Percentiles rank a stretch among this genome's conserved stretches.
These are phyloP conservation scores for Scaptomyza polygonia DNA, from an alignment of 2,888 invertebrate species.

Conservation along the genomic window DNA sequence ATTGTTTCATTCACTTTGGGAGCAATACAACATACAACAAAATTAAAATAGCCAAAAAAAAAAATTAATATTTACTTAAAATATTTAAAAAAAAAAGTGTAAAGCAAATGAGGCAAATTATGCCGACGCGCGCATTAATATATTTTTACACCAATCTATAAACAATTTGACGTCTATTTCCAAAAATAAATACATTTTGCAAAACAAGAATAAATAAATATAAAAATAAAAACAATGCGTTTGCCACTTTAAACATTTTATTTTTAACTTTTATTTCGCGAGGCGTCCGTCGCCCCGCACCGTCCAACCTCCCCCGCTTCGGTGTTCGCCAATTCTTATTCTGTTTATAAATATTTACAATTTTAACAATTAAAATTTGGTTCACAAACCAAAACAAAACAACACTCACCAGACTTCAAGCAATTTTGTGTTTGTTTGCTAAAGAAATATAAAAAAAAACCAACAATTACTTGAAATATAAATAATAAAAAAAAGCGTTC, in stretches of 20 bases:
- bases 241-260: slow-evolving; percentile 63
- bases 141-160: slow-evolving; percentile 78
- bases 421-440: slow-evolving; percentile 50
- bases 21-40: slow-evolving; percentile 18
- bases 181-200: slow-evolving; percentile 65
- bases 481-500: slow-evolving; percentile 7
- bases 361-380: slow-evolving; percentile 47
- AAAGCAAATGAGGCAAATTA: slow-evolving; percentile 40
- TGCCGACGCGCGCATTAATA: slow-evolving; percentile 66
- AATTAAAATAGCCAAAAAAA: slow-evolving; percentile 3
- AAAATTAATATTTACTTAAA: slow-evolving; percentile 19
- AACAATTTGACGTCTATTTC: slow-evolving; percentile 74
- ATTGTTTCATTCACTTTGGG: slow-evolving; percentile 44
- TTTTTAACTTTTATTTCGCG: slow-evolving; percentile 57
- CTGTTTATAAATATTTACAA: slow-evolving; percentile 59
- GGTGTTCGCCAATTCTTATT: slow-evolving; percentile 32
- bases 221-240: slow-evolving; percentile 56
- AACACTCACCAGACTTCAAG: slow-evolving; percentile 22
- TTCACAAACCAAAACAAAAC: slow-evolving; percentile 44
- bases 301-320: slow-evolving; percentile 5
- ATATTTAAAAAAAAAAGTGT: slow-evolving; percentile 33
- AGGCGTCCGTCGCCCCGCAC: slow-evolving; percentile 17
- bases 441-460: slow-evolving; percentile 27
- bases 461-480: slow-evolving; percentile 15
- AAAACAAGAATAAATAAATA: slow-evolving; percentile 43